These are phyloP conservation scores for Tinamus guttatus DNA, from an alignment of 2,113 vertebrate genomes.

Conservation along the genomic window DNA sequence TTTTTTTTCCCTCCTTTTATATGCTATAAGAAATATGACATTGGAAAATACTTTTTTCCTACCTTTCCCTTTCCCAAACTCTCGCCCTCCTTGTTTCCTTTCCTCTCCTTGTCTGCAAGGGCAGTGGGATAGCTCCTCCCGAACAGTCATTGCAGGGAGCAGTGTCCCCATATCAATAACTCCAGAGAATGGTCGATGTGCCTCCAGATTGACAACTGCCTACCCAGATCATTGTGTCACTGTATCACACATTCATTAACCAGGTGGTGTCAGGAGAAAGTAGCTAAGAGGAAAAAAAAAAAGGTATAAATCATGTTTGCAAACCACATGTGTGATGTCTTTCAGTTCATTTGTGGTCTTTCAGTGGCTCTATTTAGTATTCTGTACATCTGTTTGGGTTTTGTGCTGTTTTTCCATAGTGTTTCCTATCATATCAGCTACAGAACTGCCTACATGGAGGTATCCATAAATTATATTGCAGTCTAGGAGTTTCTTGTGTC, in stretches of 20 bases:
- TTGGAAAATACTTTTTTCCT: not conserved
- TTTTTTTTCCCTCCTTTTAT: not conserved
- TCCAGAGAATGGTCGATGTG: not conserved
- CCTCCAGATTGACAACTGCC: not conserved
- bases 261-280: constrained; percentile 14
- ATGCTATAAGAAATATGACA: not conserved
- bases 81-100: not conserved
- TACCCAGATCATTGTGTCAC: not conserved
- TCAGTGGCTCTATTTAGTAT: constrained; percentile 72
- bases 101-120: not conserved
- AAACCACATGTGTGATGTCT: constrained; percentile 64
- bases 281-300: not conserved
- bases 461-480: constrained; percentile 80
- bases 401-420: not conserved
- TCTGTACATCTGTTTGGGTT: constrained; percentile 73
- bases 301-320: constrained; percentile 38
- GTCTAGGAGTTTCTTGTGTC: constrained; percentile 71
- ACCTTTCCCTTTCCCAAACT: not conserved
- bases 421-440: constrained; percentile 74
- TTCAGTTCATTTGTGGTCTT: constrained; percentile 65
- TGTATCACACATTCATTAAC: not conserved
- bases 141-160: not conserved
- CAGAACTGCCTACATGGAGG: constrained; percentile 77
- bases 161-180: fast-evolving
- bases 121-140: not conserved